Conservation (phyloP, 2,888 invertebrate genomes). For the Sceliomorpha sp. region DNA sequence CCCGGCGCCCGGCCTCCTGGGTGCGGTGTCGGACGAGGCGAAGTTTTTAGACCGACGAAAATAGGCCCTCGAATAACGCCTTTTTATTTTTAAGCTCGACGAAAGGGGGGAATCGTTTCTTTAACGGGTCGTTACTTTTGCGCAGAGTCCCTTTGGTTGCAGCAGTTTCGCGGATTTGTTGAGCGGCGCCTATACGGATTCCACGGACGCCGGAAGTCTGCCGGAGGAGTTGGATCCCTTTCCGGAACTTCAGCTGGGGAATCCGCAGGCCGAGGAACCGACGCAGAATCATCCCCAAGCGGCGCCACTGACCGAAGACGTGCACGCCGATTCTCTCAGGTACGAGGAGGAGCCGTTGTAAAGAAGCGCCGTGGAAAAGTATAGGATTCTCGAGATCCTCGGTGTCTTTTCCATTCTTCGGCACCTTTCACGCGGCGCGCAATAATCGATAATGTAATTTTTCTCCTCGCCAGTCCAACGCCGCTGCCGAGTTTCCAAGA, state of each 20-base stretch:
- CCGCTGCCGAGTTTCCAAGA: slow-evolving; percentile 93
- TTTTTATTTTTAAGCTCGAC: too few species aligned
- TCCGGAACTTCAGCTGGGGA: slow-evolving; percentile 83
- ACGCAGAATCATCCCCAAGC: slow-evolving; percentile 74
- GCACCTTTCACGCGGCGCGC: too few species aligned
- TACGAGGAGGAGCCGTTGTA: slow-evolving; percentile 45
- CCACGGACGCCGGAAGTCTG: slow-evolving; percentile 83
- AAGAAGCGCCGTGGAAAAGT: too few species aligned
- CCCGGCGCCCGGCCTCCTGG: too few species aligned
- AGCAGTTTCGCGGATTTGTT: slow-evolving; percentile 89
- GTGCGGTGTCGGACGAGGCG: too few species aligned
- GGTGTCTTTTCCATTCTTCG: background rate
- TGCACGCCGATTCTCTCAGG: slow-evolving; percentile 75
- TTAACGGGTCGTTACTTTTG: slow-evolving; percentile 17
- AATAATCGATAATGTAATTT: too few species aligned
- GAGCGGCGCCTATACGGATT: slow-evolving; percentile 87
- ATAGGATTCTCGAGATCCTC: too few species aligned
- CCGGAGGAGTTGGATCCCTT: slow-evolving; percentile 89
- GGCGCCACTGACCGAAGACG: slow-evolving; percentile 70
- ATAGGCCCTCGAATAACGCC: too few species aligned
- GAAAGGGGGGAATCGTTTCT: too few species aligned
- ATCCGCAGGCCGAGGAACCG: slow-evolving; percentile 72
- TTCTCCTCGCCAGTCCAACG: slow-evolving; percentile 81
- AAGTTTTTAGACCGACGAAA: too few species aligned
- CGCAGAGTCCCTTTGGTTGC: slow-evolving; percentile 88